phyloP scores from a whole-genome alignment of 2,888 invertebrate species.

The Oxycera nigricornis region DNA sequence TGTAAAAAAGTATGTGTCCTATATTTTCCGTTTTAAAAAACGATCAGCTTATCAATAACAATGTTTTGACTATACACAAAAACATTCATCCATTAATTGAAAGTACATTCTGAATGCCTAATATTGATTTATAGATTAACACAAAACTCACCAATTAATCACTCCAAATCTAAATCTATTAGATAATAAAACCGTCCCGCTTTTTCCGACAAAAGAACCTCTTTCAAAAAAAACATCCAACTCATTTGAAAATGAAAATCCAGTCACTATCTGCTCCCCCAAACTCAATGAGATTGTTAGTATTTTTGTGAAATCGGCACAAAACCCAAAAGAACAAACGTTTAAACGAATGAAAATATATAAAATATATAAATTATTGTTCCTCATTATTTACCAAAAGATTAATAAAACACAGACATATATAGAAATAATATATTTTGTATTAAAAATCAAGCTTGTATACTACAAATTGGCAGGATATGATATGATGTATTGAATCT shows the following conservation, averaged over 20 bases:
- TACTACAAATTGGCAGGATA: background rate
- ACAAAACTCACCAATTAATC: no score
- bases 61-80: no score
- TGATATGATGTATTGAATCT: background rate
- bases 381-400: conserved; percentile 33
- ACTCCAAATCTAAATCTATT: no score
- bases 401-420: conserved; percentile 3
- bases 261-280: no score
- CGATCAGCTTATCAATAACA: no score
- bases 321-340: background rate
- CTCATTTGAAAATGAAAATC: background rate
- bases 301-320: conserved; percentile 16
- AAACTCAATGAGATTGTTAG: conserved; percentile 1
- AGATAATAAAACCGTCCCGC: no score
- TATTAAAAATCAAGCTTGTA: conserved; percentile 1
- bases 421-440: conserved; percentile 13
- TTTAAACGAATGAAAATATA: background rate
- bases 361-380: conserved; percentile 20
- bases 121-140: no score
- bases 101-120: no score
- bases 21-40: no score
- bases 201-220: background rate
- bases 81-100: no score
- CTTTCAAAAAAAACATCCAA: background rate
- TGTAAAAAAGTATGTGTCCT: no score